A percentile compares a stretch with the other conserved stretches of the same genome.
Evolutionary conservation across 1,140 invertebrate species (phyloP).

Genomic region (Chironomus tepperi): DNA sequence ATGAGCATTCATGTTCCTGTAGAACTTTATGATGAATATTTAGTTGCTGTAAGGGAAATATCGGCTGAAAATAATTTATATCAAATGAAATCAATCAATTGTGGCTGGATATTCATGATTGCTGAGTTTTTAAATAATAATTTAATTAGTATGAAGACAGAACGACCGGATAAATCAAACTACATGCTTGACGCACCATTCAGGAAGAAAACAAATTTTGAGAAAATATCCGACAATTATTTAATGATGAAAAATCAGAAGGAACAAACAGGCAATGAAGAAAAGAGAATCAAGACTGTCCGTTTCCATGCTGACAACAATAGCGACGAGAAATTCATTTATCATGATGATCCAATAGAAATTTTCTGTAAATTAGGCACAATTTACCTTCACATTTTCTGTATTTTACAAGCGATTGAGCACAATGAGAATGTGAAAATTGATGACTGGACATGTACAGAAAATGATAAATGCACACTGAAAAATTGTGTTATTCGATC

Average conservation of each 20-base stretch:
- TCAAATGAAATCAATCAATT: not conserved
- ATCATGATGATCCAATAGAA: not conserved
- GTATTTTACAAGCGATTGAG: not conserved
- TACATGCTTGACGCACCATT: not conserved
- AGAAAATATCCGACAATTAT: not conserved
- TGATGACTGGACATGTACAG: not conserved
- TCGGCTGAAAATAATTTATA: not conserved
- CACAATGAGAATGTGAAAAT: not conserved
- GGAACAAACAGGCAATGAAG: not conserved
- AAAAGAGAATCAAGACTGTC: not conserved
- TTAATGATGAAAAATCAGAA: not conserved
- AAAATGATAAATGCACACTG: not conserved
- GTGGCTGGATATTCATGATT: not conserved
- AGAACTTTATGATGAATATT: not conserved
- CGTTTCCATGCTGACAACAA: not conserved
- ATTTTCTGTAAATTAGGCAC: not conserved
- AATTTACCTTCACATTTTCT: not conserved
- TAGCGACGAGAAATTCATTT: not conserved
- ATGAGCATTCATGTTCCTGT: constrained; percentile 40
- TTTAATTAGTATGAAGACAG: not conserved
- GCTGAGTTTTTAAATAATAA: not conserved
- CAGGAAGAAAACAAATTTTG: not conserved
- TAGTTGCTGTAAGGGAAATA: not conserved
- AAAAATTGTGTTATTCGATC: not conserved
- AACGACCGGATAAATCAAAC: not conserved